Conservation (phyloP, 2,797 vertebrate species). For the Sebastes trivittatus region DNA sequence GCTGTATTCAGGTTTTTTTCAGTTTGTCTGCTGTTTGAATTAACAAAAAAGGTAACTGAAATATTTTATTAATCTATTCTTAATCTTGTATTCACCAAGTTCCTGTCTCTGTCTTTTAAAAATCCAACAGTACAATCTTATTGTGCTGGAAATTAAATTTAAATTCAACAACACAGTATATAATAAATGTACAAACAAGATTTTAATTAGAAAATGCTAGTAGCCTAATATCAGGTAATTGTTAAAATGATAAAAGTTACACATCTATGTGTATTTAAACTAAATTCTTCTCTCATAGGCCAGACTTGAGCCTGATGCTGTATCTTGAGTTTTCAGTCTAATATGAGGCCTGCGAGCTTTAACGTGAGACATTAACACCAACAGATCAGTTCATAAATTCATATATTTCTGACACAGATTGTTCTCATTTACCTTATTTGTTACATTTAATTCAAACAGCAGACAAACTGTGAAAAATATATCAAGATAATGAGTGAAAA, state of each 20-base stretch:
- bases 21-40: neutral
- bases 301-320: slow-evolving; percentile 8
- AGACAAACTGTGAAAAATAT: neutral
- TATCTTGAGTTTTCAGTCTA: neutral
- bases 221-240: neutral
- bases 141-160: neutral
- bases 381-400: neutral
- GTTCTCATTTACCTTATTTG: neutral
- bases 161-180: neutral
- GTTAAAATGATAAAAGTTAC: neutral
- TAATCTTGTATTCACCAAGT: neutral
- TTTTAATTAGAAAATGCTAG: neutral
- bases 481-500: neutral
- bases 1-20: neutral
- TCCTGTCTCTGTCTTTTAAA: neutral
- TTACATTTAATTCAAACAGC: neutral
- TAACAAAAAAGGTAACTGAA: neutral
- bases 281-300: neutral
- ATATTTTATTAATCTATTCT: neutral
- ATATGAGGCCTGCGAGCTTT: slow-evolving; percentile 30
- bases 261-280: neutral
- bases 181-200: neutral
- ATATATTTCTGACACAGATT: neutral
- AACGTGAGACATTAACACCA: neutral
- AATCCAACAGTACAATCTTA: neutral